A percentile compares a stretch with the other conserved stretches of the same genome.
These are phyloP conservation scores for Crocidura indochinensis DNA, from an alignment of 2,797 vertebrate species.

Conservation along the genomic window DNA sequence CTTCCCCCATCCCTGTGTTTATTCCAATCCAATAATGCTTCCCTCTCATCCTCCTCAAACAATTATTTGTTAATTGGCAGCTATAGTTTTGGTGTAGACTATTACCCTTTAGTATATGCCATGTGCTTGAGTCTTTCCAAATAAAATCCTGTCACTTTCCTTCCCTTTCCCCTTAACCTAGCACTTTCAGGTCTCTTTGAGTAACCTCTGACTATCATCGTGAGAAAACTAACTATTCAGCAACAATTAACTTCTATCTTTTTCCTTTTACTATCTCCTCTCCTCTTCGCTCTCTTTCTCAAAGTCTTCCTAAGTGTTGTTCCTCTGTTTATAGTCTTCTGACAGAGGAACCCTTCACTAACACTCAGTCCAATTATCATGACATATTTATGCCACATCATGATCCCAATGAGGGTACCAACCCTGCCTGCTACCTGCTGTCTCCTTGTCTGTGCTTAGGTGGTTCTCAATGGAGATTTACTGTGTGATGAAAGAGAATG, in stretches of 20 bases:
- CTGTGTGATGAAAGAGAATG: neutral
- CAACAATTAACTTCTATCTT: too few relatives aligned
- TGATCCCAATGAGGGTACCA: neutral
- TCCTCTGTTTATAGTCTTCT: neutral
- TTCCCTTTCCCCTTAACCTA: too few relatives aligned
- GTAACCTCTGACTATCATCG: neutral
- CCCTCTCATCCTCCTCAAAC: too few relatives aligned
- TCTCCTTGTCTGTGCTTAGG: too few relatives aligned
- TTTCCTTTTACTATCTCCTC: neutral
- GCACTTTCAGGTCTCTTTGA: too few relatives aligned
- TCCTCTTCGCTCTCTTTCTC: neutral
- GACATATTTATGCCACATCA: neutral
- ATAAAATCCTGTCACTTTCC: too few relatives aligned
- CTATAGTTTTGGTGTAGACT: too few relatives aligned
- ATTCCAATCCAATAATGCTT: too few relatives aligned
- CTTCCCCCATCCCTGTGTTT: too few relatives aligned
- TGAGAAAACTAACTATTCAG: neutral
- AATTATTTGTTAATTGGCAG: too few relatives aligned
- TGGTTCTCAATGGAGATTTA: neutral
- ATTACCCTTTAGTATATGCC: too few relatives aligned
- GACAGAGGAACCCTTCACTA: neutral
- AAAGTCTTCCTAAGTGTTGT: rapidly evolving
- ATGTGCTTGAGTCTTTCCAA: too few relatives aligned
- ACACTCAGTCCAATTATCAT: neutral
- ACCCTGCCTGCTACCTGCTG: neutral